Base-by-base conservation (phyloP, 1,140 invertebrate species). In the Anastrepha ludens region DNA sequence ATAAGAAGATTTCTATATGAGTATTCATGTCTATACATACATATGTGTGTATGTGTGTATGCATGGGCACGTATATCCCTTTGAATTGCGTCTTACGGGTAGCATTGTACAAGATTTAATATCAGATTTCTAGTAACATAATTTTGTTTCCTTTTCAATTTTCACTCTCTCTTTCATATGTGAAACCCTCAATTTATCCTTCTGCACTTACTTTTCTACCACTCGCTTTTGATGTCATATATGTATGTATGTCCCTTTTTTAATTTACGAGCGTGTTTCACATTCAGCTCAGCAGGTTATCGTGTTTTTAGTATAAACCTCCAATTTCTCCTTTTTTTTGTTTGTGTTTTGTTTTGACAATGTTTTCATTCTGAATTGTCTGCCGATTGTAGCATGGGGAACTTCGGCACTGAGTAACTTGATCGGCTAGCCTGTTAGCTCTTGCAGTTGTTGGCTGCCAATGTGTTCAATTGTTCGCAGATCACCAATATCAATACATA, bases 61-160 rank as follows among this genome's bases (percentile, higher is more conserved):
- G 47, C 9, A 29, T 55, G n/a, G 50, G 0, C 55, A n/a, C 44
- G 41, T 58, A 1, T 55, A 17, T 55, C n/a, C 2, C 17, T 55
- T 8, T 9, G 8, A 29, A 20, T 3, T 81, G 44, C 67, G 47
- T 17, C 67, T 47, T 74, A 17, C 44, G 67, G 17, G 44, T 74
- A 47, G 67, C 67, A 29, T 81, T 81, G 74, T 81, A 81, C 74
- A 50, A 81, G 47, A 81, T 81, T 81, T 81, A 81, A 81, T 81
- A 81, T 81, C 74, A 81, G 74, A 81, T 81, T 81, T 81, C 74
- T 55, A 8, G 47, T 55, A 81, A 74, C 41, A 47, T 55, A 81
- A 81, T 81, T 81, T 81, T 81, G 74, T 81, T 81, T 81, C 74
- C 74, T 81, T 81, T 81, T 81, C 74, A 81, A 81, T 58, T 81